Evolutionary conservation across 2,888 invertebrate species (phyloP).

Genomic region (Drosophila birchii): DNA sequence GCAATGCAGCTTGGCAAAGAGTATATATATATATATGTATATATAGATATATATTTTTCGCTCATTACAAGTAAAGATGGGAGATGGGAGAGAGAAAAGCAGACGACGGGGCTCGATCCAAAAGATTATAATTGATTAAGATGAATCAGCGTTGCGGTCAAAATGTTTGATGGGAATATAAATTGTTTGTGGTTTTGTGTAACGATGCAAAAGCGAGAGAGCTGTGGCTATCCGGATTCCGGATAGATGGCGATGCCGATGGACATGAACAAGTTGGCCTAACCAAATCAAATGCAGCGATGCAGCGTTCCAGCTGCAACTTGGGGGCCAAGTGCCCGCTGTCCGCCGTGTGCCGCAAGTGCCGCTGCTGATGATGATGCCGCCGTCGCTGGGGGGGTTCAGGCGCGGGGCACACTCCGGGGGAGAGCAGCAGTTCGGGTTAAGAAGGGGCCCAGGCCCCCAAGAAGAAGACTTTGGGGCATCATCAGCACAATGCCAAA

Average conservation of each 20-base stretch:
- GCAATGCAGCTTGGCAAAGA: slow-evolving; percentile 30
- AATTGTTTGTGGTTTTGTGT: slow-evolving; percentile 84
- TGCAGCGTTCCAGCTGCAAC: slow-evolving; percentile 47
- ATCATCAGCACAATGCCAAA: slow-evolving; percentile 78
- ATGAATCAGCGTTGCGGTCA: slow-evolving; percentile 85
- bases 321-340: slow-evolving; percentile 34
- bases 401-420: slow-evolving; percentile 2
- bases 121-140: slow-evolving; percentile 85
- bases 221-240: slow-evolving; percentile 25
- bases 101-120: slow-evolving; percentile 42
- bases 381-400: slow-evolving; percentile 29
- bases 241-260: slow-evolving; percentile 33
- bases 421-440: slow-evolving; percentile 1
- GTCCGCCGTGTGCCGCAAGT: slow-evolving; percentile 42
- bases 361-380: slow-evolving; percentile 47
- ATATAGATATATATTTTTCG: slow-evolving; percentile 52
- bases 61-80: slow-evolving; percentile 74
- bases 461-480: slow-evolving; percentile 54
- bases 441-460: slow-evolving; percentile 10
- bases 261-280: slow-evolving; percentile 59
- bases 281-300: slow-evolving; percentile 74
- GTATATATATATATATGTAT: background rate
- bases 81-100: slow-evolving; percentile 51
- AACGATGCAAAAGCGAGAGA: slow-evolving; percentile 68
- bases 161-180: slow-evolving; percentile 84